Evolutionary conservation across 2,797 vertebrate genomes (phyloP), one percentile per base, ranked within the genome.

Genomic region (Trichosurus vulpecula): DNA sequence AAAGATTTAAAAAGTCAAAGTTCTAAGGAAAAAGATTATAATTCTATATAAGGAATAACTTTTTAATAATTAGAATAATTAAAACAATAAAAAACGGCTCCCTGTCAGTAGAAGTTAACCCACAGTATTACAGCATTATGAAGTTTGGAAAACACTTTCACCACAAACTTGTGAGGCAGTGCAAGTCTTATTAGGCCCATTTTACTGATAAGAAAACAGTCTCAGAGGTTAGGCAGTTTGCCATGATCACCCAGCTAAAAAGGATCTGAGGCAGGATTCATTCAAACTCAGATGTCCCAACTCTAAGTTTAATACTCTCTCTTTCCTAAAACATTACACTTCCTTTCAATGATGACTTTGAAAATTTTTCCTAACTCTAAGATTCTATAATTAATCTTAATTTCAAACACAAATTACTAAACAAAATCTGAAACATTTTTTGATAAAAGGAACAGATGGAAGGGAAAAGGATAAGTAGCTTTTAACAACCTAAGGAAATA

Each of bases 401-500:
- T 92, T 95, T 89, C 91, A 97, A 96, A 90, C 22, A 90, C 66
- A 53, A 96, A 95, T n/a, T 66, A 74, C 27, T 74, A 74, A n/a
- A n/a, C 47, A 92, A 96, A 96, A 97, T 96, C 58, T 91, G 25
- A 96, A 94, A 91, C n/a, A 90, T 19, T 95, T 90, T 93, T 29
- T 53, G 90, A 92, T 96, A 96, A 94, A 93, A 92, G 87, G n/a
- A 89, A 96, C 51, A 92, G 91, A 94, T 35, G 6, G 11, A 81
- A 81, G 41, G n/a, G 41, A 47, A 81, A 81, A 89, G 35, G 94
- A 58, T 25, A 52, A 96, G 93, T 96, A 93, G 66, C 52, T 97
- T 96, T 96, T 93, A 93, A 93, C 87, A 93, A 94, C 35, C 92
- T 93, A 95, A 53, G 92, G 95, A 95, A 90, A 94, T 54, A 93